Evolutionary conservation across 2,113 vertebrate genomes (phyloP), one percentile per base, ranked within the genome.

Genomic region (Cynoglossus semilaevis): DNA sequence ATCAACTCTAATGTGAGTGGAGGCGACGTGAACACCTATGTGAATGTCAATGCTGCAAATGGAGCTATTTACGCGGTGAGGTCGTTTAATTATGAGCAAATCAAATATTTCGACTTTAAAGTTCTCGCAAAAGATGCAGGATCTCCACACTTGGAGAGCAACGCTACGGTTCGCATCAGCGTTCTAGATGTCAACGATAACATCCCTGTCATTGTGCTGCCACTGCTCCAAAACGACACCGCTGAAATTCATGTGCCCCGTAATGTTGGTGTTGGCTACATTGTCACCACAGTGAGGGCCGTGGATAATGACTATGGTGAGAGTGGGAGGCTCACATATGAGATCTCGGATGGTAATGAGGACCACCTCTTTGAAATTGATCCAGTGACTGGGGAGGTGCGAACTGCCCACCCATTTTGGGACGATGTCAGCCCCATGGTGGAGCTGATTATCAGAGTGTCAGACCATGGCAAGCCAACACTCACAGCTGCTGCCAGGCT

Each of bases 121-220:
- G 95, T 99, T 40, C 88, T 98, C 19, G 97, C 97, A 10, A 95
- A 94, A 81, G 97, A 99, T 87, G 94, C 95, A 0, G 97, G 97
- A 50, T 94, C 94, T 0, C 97, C 97, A 5, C 97, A 97, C 78
- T 77, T 98, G 1, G 95, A 98, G 85, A 98, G 95, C 87, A 98
- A 99, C 0, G 90, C 95, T 42, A 98, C 97, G 0, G 97, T 99
- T 36, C 89, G 94, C 0, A 95, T 99, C 67, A 97, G 93, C 0
- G 94, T 99, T 29, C 86, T 96, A 0, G 96, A 99, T n/a, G 96
- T 98, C 71, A 99, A 99, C 0, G 97, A 99, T 85, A 98, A 99
- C 1, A 96, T 97, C 0, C 97, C 97, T 0, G 94, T 98, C 43
- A 98, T 99, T 0, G 93, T 98, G 46, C 72, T 97, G 29, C 97